A percentile compares a stretch with the other conserved stretches of the same genome.
Evolutionary conservation across 1,140 invertebrate genomes (phyloP).

Genomic region (Caenorhabditis latens): DNA sequence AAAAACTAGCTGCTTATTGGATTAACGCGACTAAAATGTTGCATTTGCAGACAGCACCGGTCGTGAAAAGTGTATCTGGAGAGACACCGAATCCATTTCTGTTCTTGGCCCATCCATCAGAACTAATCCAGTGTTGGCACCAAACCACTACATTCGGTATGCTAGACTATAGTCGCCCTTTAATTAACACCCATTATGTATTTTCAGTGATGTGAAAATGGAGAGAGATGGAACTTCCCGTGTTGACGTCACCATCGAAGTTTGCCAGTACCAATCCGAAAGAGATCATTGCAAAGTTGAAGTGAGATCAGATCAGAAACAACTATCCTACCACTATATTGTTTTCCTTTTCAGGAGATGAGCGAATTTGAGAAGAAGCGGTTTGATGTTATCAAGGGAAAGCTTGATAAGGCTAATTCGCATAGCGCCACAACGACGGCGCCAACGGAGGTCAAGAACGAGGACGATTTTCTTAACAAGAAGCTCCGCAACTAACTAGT

Average conservation of each 20-base stretch:
- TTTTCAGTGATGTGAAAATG: constrained; percentile 60
- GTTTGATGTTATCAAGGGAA: constrained; percentile 56
- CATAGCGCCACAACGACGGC: constrained; percentile 7
- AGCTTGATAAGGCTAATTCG: constrained; percentile 57
- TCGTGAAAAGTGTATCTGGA: constrained; percentile 63
- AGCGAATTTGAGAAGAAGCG: constrained; percentile 53
- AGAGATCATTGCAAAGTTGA: constrained; percentile 65
- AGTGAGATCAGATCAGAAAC: constrained; percentile 10
- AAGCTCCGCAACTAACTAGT: constrained; percentile 43
- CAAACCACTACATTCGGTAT: constrained; percentile 64
- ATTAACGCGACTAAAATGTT: constrained; percentile 32
- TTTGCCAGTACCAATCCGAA: constrained; percentile 63
- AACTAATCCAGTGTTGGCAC: constrained; percentile 59
- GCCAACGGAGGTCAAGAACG: constrained; percentile 33
- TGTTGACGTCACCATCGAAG: constrained; percentile 62
- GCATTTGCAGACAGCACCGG: constrained; percentile 57
- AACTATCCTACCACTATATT: background rate
- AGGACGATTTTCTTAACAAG: constrained; percentile 51
- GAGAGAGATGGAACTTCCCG: constrained; percentile 60
- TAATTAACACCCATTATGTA: background rate
- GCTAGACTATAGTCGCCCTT: background rate
- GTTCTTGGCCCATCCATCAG: constrained; percentile 65
- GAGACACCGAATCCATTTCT: constrained; percentile 60
- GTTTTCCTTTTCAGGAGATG: constrained; percentile 58
- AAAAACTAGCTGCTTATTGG: constrained; percentile 18